phyloP scores from a whole-genome alignment of 2,888 invertebrate species.

The Lasioglossum calceatum region DNA sequence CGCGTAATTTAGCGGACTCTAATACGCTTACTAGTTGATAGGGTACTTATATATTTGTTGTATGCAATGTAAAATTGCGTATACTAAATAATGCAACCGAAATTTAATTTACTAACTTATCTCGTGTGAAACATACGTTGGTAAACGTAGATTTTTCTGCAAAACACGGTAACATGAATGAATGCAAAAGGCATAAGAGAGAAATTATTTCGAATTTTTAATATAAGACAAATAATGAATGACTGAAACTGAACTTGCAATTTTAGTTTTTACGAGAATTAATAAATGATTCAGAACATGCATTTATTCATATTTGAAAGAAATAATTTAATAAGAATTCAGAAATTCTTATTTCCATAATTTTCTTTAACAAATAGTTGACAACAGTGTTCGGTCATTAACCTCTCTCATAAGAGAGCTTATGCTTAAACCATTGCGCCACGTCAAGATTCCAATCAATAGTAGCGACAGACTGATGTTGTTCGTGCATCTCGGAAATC shows the following conservation, averaged over 20 bases:
- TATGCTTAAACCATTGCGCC: too few relatives aligned
- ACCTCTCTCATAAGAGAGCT: too few relatives aligned
- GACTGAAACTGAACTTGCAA: not conserved
- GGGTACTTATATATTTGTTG: not conserved
- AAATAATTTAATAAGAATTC: not conserved
- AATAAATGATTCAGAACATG: not conserved
- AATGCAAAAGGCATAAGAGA: not conserved
- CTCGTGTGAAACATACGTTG: slow-evolving; percentile 4
- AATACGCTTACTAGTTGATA: slow-evolving; percentile 41
- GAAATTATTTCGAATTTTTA: slow-evolving; percentile 11
- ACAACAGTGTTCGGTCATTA: not conserved
- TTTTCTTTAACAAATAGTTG: not conserved
- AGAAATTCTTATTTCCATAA: not conserved
- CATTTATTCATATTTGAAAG: not conserved
- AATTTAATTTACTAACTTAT: slow-evolving; percentile 19
- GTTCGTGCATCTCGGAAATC: too few relatives aligned
- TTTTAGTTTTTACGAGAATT: not conserved
- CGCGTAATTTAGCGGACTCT: slow-evolving; percentile 27
- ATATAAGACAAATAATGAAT: not conserved
- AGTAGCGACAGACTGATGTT: too few relatives aligned
- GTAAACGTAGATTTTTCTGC: not conserved
- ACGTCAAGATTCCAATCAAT: too few relatives aligned
- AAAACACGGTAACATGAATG: not conserved
- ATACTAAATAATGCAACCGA: slow-evolving; percentile 44
- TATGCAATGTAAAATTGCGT: slow-evolving; percentile 35